Evolutionary conservation across 2,113 vertebrate species (phyloP), one percentile per base, ranked within the genome.

Genomic region (Myiopsitta monachus): DNA sequence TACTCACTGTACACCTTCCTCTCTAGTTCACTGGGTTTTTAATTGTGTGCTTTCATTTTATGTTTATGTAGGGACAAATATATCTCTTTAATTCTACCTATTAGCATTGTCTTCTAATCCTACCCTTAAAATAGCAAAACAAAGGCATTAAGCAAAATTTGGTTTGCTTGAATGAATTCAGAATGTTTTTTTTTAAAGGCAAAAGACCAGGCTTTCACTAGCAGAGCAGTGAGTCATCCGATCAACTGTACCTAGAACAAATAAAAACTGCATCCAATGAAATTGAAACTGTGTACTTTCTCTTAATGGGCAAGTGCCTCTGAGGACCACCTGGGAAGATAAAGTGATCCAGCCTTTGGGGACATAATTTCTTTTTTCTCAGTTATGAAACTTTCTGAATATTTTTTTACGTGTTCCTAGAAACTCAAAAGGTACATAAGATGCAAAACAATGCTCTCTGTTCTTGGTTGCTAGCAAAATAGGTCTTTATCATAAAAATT

Each of bases 221-320:
- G 41, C 70, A 90, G 84, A 93, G 87, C 79, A 73, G 83, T 97
- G 97, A 98, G 82, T 97, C 97, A 98, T 39, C 77, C 83, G 96
- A 88, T 96, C 96, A 91, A 57, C 94, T 95, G 82, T 88, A 94
- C 76, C 81, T 95, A 94, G 93, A 97, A 97, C 95, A 97, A 97
- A 95, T 93, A 95, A 92, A 90, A 97, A 87, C 90, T 73, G 62
- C 88, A 95, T 96, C 96, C 90, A 80, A 61, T 96, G 92, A 97
- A 96, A 97, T 5, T 82, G 83, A 97, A 97, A 94, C 93, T 64
- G 54, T 90, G 64, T 94, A 74, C 49, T 97, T 95, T 88, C 38
- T 51, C 30, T 97, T 96, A 96, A 97, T 94, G 90, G 68, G 47
- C 81, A 92, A 94, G 67, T 77, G 64, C 94, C 93, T 97, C 96